phyloP scores from a whole-genome alignment of 2,113 vertebrate genomes.

The Spizaetus ornatus region DNA sequence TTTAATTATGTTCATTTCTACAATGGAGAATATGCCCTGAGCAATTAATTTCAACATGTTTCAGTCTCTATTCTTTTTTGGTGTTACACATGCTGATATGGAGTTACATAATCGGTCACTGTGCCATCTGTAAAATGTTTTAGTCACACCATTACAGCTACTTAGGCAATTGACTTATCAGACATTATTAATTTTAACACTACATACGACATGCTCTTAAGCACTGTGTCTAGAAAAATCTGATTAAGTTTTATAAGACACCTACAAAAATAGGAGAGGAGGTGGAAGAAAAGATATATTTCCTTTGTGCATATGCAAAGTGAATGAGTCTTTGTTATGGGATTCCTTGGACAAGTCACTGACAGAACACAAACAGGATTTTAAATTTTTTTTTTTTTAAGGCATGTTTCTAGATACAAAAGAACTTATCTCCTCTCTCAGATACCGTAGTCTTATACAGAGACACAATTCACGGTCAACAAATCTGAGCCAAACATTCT shows the following conservation, averaged over 20 bases:
- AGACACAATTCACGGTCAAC: not conserved
- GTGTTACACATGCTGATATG: not conserved
- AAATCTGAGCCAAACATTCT: not conserved
- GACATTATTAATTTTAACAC: not conserved
- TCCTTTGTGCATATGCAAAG: not conserved
- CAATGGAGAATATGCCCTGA: not conserved
- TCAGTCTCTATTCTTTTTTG: not conserved
- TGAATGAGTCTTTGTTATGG: not conserved
- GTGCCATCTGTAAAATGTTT: conserved; percentile 35
- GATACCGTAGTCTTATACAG: not conserved
- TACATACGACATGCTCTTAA: not conserved
- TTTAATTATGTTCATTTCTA: not conserved
- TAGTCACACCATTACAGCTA: not conserved
- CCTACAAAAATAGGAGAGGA: not conserved
- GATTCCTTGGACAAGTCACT: not conserved
- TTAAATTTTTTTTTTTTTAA: not conserved
- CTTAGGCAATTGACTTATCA: not conserved
- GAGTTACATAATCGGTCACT: not conserved
- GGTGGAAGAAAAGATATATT: not conserved
- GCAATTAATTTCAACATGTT: not conserved
- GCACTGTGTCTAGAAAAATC: not conserved
- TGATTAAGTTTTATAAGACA: not conserved
- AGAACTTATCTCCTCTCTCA: not conserved
- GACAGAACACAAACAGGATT: not conserved
- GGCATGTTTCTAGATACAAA: not conserved